Conservation (phyloP, 2,113 vertebrate species). For the Archocentrus centrarchus region DNA sequence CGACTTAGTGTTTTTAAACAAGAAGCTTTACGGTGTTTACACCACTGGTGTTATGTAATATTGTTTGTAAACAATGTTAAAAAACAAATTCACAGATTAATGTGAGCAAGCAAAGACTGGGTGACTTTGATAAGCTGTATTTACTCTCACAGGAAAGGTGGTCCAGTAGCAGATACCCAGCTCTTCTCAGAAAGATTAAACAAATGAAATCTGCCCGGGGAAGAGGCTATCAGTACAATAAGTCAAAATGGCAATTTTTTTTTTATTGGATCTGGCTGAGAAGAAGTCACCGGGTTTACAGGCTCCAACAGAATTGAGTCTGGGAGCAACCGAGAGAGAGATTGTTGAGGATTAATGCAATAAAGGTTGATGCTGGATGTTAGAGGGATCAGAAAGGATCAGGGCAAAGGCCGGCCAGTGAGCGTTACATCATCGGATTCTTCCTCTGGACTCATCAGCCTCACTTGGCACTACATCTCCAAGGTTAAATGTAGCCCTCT, state of each 20-base stretch:
- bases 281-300: conserved; percentile 32
- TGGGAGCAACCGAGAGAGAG: conserved; percentile 49
- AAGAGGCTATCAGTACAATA: background rate
- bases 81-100: conserved; percentile 37
- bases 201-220: background rate
- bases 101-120: conserved; percentile 35
- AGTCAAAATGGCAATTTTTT: conserved; percentile 36
- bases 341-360: conserved; percentile 79
- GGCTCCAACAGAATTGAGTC: conserved; percentile 35
- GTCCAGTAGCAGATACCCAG: background rate
- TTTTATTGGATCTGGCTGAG: background rate
- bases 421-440: conserved; percentile 64
- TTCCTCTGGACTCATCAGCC: conserved; percentile 17
- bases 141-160: conserved; percentile 16
- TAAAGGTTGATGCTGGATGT: conserved; percentile 65
- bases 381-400: conserved; percentile 70
- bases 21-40: background rate
- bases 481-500: background rate
- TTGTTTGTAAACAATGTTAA: conserved; percentile 29
- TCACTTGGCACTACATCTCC: background rate
- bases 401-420: conserved; percentile 36
- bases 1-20: background rate
- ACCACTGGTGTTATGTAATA: conserved; percentile 21
- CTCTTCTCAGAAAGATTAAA: conserved; percentile 67
- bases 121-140: conserved; percentile 29